A percentile compares a stretch with the other conserved stretches of the same genome.
Evolutionary conservation across 2,113 vertebrate genomes (phyloP).

Genomic region (Mugil cephalus): DNA sequence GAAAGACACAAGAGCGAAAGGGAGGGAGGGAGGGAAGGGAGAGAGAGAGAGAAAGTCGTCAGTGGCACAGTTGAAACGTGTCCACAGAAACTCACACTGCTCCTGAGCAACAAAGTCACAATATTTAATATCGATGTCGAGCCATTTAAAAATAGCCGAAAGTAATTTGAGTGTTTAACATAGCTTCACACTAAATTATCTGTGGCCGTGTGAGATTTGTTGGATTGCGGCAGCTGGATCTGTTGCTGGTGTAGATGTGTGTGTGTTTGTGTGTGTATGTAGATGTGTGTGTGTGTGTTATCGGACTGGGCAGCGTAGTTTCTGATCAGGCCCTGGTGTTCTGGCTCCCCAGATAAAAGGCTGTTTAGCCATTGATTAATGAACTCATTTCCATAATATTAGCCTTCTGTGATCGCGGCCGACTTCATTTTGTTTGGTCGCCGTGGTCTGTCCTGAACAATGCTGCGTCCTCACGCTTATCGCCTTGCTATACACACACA

Average conservation of each 20-base stretch:
- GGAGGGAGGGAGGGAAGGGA: constrained; percentile 40
- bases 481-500: background rate
- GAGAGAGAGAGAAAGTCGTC: constrained; percentile 44
- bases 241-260: constrained; percentile 14
- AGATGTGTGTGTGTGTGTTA: too few relatives aligned
- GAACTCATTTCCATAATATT: constrained; percentile 82
- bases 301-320: constrained; percentile 50
- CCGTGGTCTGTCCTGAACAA: constrained; percentile 7
- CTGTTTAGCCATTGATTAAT: constrained; percentile 80
- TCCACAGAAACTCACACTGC: constrained; percentile 24
- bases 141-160: constrained; percentile 4
- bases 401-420: constrained; percentile 64
- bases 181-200: constrained; percentile 46
- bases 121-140: background rate
- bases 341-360: constrained; percentile 78
- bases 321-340: constrained; percentile 49
- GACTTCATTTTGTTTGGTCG: constrained; percentile 36
- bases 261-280: too few relatives aligned
- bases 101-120: background rate
- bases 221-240: background rate
- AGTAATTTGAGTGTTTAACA: constrained; percentile 38
- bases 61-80: constrained; percentile 51
- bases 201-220: constrained; percentile 18
- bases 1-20: constrained; percentile 39
- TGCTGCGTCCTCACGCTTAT: constrained; percentile 1